Base-by-base conservation (phyloP, 2,113 vertebrate species). In the Taurulus bubalis region DNA sequence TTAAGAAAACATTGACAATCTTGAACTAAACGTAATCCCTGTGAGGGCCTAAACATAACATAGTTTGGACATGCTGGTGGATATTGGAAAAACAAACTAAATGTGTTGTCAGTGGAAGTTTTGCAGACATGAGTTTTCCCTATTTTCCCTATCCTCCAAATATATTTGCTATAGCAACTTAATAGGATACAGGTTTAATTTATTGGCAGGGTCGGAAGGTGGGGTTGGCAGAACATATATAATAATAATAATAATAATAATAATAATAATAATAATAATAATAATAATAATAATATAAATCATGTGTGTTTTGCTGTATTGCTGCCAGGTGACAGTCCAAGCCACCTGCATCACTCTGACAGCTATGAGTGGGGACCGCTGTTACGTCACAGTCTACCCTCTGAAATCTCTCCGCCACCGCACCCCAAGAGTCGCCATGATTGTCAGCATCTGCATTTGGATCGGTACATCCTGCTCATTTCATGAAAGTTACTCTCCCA, bases 301-400 rank as follows among this genome's bases (percentile, higher is more conserved):
- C 10, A 8, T 63, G 6, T 56, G 53, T 56, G 28, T 70, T 64
- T 70, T 11, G 8, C n/a, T 68, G 34, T 47, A 40, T 60, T 75
- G 30, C 30, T 76, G 64, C 2, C 49, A 96, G 96, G 95, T 96
- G 69, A 96, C 96, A 0, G 96, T 96, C 30, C 96, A 96, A 71
- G 96, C 96, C 56, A 96, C 96, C 1, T 96, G 96, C 45, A 96
- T 96, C 89, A 96, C 96, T 16, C 89, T 96, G 88, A 96, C 95
- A 2, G 96, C 96, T 2, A 96, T 96, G 95, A 96, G 96, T 6
- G 95, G 94, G 1, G 96, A 96, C 59, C 95, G 96, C 67, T 96
- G 96, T 51, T 96, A 96, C 7, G 94, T 95, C 77, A 96, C 96
- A 0, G 87, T 96, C 53, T 96, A 96, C 80, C 95, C 96, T 1